Evolutionary conservation across 2,113 vertebrate species (phyloP).

Genomic region (Nothocercus nigrocapillus): DNA sequence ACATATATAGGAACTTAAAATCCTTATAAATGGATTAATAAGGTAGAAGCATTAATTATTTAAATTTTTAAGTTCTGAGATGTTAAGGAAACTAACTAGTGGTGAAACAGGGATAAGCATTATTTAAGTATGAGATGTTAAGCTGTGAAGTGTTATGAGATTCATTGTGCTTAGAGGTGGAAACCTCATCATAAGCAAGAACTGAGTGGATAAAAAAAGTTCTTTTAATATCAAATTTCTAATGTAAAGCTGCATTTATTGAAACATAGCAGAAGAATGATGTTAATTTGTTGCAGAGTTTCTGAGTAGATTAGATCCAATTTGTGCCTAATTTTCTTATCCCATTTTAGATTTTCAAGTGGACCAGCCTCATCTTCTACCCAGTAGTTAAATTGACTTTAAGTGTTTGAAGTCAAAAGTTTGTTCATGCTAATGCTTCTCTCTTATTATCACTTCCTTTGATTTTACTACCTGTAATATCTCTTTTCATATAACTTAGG

Average conservation of each 20-base stretch:
- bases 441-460: not conserved
- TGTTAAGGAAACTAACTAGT: not conserved
- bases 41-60: not conserved
- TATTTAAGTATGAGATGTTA: not conserved
- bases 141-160: not conserved
- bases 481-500: not conserved
- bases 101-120: not conserved
- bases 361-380: not conserved
- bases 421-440: not conserved
- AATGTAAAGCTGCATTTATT: not conserved
- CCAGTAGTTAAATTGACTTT: not conserved
- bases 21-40: not conserved
- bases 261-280: not conserved
- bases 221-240: not conserved
- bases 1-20: not conserved
- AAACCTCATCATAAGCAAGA: not conserved
- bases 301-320: not conserved
- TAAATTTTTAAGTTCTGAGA: not conserved
- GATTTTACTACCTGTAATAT: not conserved
- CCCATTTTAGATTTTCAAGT: not conserved
- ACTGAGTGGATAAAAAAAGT: not conserved
- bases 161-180: not conserved
- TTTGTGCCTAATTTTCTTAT: not conserved
- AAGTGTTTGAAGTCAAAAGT: not conserved
- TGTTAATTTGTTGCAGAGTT: not conserved